Conservation (phyloP, 2,888 invertebrate species). For the Dendrolimus pini region DNA sequence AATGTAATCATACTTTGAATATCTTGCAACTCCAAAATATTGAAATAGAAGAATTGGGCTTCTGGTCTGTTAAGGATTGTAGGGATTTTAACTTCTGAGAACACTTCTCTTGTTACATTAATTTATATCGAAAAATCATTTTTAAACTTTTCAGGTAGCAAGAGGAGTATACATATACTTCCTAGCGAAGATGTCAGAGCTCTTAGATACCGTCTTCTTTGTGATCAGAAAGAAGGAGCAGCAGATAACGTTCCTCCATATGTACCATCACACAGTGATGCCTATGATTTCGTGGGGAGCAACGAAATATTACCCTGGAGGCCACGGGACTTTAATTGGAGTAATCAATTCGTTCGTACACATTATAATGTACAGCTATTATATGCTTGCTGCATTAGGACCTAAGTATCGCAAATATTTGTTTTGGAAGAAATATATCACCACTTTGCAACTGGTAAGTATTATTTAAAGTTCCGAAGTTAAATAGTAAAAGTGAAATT, state of each 20-base stretch:
- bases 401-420: slow-evolving; percentile 91
- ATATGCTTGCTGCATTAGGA: slow-evolving; percentile 91
- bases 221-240: slow-evolving; percentile 93
- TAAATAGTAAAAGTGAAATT: too few species aligned
- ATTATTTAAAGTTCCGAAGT: not conserved
- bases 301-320: slow-evolving; percentile 90
- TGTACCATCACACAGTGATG: slow-evolving; percentile 97
- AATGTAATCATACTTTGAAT: too few species aligned
- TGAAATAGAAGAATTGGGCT: too few species aligned
- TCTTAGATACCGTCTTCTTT: slow-evolving; percentile 95
- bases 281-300: slow-evolving; percentile 95
- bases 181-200: slow-evolving; percentile 91
- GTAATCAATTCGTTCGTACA: slow-evolving; percentile 96
- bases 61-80: too few species aligned
- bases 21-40: too few species aligned
- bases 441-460: slow-evolving; percentile 77
- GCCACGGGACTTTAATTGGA: slow-evolving; percentile 94
- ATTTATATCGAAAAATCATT: not conserved
- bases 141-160: slow-evolving; percentile 69
- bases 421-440: slow-evolving; percentile 97
- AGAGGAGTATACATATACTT: slow-evolving; percentile 90
- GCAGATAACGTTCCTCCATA: slow-evolving; percentile 93
- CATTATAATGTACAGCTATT: slow-evolving; percentile 96
- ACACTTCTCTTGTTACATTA: slow-evolving; percentile 4
- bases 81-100: too few species aligned